These are phyloP conservation scores for Clupea harengus DNA, from an alignment of 2,113 vertebrate species.

Conservation along the genomic window DNA sequence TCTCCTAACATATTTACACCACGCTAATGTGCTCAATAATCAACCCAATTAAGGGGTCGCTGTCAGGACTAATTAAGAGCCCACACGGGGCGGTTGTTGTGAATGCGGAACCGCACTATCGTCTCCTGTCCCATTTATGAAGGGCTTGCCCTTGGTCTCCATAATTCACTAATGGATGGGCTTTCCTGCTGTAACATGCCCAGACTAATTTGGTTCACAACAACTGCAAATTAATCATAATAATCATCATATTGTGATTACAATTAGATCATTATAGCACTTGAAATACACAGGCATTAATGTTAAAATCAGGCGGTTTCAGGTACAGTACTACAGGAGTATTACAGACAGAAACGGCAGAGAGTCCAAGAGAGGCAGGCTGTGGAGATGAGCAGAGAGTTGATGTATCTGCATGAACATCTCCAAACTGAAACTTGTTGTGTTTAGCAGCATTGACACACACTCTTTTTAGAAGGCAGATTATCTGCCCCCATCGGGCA, in stretches of 20 bases:
- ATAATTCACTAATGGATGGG: neutral
- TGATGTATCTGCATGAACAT: neutral
- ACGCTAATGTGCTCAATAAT: neutral
- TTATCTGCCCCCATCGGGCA: neutral
- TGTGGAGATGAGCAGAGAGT: neutral
- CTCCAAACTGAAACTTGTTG: neutral
- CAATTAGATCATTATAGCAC: neutral
- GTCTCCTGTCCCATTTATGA: neutral
- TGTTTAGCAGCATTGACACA: neutral
- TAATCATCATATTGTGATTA: neutral
- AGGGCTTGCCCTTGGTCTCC: neutral
- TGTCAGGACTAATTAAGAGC: neutral
- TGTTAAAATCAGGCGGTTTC: neutral
- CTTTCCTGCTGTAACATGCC: neutral
- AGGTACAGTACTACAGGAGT: neutral
- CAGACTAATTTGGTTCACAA: neutral
- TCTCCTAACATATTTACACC: neutral
- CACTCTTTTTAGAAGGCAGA: neutral
- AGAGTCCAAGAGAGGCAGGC: neutral
- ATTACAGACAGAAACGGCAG: neutral
- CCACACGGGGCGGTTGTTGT: neutral
- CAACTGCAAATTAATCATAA: conserved; percentile 1
- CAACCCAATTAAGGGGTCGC: neutral
- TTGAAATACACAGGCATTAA: neutral
- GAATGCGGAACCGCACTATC: neutral